Evolutionary conservation across 2,797 vertebrate genomes (phyloP).

Genomic region (Thaleichthys pacificus): DNA sequence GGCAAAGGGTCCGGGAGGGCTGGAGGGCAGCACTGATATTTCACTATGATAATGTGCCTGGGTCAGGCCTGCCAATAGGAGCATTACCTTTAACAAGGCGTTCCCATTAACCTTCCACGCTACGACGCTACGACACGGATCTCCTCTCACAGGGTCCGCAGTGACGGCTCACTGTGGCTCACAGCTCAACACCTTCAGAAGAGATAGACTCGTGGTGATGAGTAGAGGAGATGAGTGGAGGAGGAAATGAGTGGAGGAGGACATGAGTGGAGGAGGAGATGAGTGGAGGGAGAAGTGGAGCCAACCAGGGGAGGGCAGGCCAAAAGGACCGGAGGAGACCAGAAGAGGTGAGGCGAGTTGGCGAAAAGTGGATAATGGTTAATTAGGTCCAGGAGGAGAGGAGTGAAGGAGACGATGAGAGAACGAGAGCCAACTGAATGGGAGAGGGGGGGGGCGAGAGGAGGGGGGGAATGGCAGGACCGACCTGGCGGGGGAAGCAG

Average conservation of each 20-base stretch:
- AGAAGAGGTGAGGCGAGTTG: neutral
- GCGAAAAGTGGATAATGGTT: neutral
- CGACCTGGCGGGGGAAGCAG: slow-evolving; percentile 33
- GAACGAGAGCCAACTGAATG: neutral
- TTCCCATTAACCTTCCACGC: slow-evolving; percentile 57
- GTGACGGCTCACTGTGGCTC: no score
- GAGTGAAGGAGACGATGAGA: neutral
- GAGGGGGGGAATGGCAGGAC: slow-evolving; percentile 7
- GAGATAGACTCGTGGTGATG: neutral
- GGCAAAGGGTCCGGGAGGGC: slow-evolving; percentile 55
- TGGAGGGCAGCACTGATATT: slow-evolving; percentile 61
- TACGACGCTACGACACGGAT: slow-evolving; percentile 33
- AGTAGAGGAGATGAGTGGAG: neutral
- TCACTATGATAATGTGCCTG: slow-evolving; percentile 58
- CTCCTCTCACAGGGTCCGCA: slow-evolving; percentile 29
- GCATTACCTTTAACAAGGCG: slow-evolving; percentile 38
- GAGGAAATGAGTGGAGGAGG: slow-evolving; percentile 5
- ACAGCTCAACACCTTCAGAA: neutral
- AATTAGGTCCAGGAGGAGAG: neutral
- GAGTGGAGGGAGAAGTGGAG: neutral
- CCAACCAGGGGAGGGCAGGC: neutral
- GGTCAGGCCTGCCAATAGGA: slow-evolving; percentile 36
- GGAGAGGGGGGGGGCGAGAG: neutral
- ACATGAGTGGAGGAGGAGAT: slow-evolving; percentile 2
- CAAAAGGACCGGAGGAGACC: neutral